A percentile compares a stretch with the other conserved stretches of the same genome.
Conservation (phyloP, 2,888 invertebrate genomes). For the Ceraclea dissimilis region DNA sequence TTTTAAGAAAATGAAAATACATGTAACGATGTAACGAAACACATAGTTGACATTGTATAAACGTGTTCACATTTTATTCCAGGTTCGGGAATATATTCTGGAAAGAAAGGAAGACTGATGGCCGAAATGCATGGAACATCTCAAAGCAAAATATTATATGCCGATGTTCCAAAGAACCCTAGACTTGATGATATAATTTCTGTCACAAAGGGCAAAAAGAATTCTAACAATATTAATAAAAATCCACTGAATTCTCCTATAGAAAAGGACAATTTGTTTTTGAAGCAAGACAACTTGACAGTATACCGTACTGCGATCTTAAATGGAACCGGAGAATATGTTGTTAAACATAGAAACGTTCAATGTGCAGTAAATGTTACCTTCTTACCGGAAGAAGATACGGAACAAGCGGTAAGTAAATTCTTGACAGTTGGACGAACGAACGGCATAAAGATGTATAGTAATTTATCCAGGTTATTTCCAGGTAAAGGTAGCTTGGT, state of each 20-base stretch:
- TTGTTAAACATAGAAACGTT: background rate
- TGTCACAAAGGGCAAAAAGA: background rate
- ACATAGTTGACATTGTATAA: too few species aligned
- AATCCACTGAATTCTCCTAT: background rate
- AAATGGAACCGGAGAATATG: background rate
- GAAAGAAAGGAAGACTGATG: constrained; percentile 42
- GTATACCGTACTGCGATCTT: constrained; percentile 28
- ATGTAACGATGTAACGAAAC: too few species aligned
- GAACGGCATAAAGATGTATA: too few species aligned
- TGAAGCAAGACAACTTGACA: constrained; percentile 39
- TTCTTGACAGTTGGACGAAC: too few species aligned
- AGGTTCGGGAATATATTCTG: constrained; percentile 72
- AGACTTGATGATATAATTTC: constrained; percentile 22
- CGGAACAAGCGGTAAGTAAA: too few species aligned
- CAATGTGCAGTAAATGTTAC: background rate
- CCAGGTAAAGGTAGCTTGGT: too few species aligned
- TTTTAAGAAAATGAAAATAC: too few species aligned
- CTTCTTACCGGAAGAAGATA: background rate
- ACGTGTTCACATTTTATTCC: constrained; percentile 8
- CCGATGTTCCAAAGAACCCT: constrained; percentile 41
- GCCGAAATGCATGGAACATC: constrained; percentile 42
- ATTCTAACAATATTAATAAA: too few species aligned
- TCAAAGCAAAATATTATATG: constrained; percentile 38
- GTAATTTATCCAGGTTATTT: too few species aligned
- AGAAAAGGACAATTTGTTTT: constrained; percentile 34